Percentiles rank a stretch among this genome's conserved stretches.
Evolutionary conservation across 2,888 invertebrate genomes (phyloP).

Genomic region (Aelia acuminata): DNA sequence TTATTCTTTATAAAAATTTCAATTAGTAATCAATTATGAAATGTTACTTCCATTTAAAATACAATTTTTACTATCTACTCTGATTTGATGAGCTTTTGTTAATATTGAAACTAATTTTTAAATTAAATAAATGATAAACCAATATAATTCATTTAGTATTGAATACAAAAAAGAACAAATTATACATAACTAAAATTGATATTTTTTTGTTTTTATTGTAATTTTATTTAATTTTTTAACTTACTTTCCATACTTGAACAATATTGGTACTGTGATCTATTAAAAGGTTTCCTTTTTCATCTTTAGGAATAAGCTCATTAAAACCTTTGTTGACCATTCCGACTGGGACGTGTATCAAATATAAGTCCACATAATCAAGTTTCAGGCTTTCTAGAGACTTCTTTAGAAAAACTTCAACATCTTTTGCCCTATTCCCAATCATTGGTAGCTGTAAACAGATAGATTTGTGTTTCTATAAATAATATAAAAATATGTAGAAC

Average conservation of each 20-base stretch:
- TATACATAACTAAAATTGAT: neutral
- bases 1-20: no score
- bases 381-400: slow-evolving; percentile 77
- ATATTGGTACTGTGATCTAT: slow-evolving; percentile 77
- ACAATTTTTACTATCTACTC: no score
- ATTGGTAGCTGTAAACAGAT: slow-evolving; percentile 75
- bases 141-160: no score
- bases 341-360: slow-evolving; percentile 84
- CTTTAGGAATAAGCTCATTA: slow-evolving; percentile 73
- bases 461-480: neutral
- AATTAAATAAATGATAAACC: no score
- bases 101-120: no score
- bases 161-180: no score
- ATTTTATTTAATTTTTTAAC: no score
- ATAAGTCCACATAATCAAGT: slow-evolving; percentile 82
- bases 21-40: no score
- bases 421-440: slow-evolving; percentile 77
- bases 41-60: no score
- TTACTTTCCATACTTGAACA: slow-evolving; percentile 80
- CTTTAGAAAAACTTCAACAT: slow-evolving; percentile 77
- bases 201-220: no score
- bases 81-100: no score
- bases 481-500: neutral
- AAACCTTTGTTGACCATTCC: slow-evolving; percentile 74
- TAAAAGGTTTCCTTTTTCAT: slow-evolving; percentile 75